phyloP scores from a whole-genome alignment of 2,888 invertebrate genomes.

The Caenorhabditis zanzibari region DNA sequence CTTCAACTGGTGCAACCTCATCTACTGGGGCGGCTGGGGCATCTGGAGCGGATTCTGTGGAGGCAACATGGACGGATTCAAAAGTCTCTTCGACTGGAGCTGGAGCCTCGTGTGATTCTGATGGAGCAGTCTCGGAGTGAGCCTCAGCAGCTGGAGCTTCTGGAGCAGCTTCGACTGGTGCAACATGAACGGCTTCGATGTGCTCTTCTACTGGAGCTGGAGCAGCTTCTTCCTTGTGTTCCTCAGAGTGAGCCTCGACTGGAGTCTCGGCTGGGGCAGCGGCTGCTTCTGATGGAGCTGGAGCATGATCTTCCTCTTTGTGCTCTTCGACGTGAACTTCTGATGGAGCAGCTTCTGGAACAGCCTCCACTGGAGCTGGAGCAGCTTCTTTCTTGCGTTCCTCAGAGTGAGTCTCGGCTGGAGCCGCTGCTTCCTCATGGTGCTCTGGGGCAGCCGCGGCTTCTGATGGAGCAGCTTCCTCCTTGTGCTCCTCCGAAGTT shows the following conservation, averaged over 20 bases:
- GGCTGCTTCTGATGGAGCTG: background rate
- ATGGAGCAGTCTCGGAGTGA: conserved; percentile 17
- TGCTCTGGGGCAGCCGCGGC: too few species aligned
- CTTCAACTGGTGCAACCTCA: background rate
- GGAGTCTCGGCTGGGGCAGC: conserved; percentile 23
- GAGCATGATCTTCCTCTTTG: conserved; percentile 5
- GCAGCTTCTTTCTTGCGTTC: conserved; percentile 24
- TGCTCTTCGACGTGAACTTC: background rate
- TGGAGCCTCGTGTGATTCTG: background rate
- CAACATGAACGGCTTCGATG: conserved; percentile 36
- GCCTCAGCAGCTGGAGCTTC: conserved; percentile 15
- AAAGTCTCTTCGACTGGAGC: conserved; percentile 11
- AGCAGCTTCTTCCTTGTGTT: conserved; percentile 18
- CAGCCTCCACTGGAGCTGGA: conserved; percentile 8
- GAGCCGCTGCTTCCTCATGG: too few species aligned
- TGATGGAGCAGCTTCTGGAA: conserved; percentile 12
- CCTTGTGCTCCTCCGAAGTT: conserved; percentile 5
- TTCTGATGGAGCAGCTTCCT: background rate
- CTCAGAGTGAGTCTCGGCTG: conserved; percentile 30
- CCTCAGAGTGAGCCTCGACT: conserved; percentile 28
- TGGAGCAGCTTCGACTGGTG: conserved; percentile 27
- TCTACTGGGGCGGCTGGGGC: background rate
- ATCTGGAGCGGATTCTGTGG: conserved; percentile 18
- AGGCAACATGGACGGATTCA: conserved; percentile 30
- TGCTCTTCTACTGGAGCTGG: conserved; percentile 24